phyloP scores from a whole-genome alignment of 2,888 invertebrate species.

The Hyppa rectilinea region DNA sequence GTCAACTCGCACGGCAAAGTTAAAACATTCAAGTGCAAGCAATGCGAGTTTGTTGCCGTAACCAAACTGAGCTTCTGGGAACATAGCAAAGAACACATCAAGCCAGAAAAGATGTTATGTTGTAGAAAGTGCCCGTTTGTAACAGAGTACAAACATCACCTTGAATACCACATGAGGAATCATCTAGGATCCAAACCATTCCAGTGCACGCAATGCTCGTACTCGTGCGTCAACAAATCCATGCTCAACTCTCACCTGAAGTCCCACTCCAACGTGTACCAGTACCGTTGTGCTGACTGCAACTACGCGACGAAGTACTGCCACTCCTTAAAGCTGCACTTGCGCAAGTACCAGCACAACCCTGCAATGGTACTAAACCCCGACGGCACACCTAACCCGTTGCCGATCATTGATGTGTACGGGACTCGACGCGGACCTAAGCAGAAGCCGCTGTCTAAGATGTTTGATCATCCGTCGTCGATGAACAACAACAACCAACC shows the following conservation, averaged over 20 bases:
- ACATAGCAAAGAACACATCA: slow-evolving; percentile 97
- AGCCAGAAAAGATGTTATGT: slow-evolving; percentile 96
- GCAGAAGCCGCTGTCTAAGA: slow-evolving; percentile 86
- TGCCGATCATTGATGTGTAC: slow-evolving; percentile 97
- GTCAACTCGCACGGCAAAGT: slow-evolving; percentile 95
- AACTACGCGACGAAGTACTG: slow-evolving; percentile 99
- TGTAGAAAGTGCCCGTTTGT: slow-evolving; percentile 99
- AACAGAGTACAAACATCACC: slow-evolving; percentile 99
- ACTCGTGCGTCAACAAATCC: slow-evolving; percentile 99
- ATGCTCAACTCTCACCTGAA: slow-evolving; percentile 99
- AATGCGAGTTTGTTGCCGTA: slow-evolving; percentile 95
- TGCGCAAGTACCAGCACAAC: slow-evolving; percentile 97
- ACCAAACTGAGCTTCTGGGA: slow-evolving; percentile 98
- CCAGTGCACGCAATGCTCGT: slow-evolving; percentile 97
- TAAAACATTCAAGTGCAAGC: slow-evolving; percentile 97
- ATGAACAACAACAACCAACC: slow-evolving; percentile 75
- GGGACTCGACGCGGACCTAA: slow-evolving; percentile 97
- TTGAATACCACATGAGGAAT: slow-evolving; percentile 99
- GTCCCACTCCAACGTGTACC: slow-evolving; percentile 97
- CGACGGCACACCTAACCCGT: slow-evolving; percentile 96
- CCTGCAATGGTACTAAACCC: slow-evolving; percentile 97
- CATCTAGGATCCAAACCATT: slow-evolving; percentile 99
- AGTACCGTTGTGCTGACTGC: slow-evolving; percentile 98
- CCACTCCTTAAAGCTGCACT: slow-evolving; percentile 98
- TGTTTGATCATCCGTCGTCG: slow-evolving; percentile 79